Percentiles rank a stretch among this genome's conserved stretches.
Conservation (phyloP, 2,797 vertebrate species). For the Salmo trutta region DNA sequence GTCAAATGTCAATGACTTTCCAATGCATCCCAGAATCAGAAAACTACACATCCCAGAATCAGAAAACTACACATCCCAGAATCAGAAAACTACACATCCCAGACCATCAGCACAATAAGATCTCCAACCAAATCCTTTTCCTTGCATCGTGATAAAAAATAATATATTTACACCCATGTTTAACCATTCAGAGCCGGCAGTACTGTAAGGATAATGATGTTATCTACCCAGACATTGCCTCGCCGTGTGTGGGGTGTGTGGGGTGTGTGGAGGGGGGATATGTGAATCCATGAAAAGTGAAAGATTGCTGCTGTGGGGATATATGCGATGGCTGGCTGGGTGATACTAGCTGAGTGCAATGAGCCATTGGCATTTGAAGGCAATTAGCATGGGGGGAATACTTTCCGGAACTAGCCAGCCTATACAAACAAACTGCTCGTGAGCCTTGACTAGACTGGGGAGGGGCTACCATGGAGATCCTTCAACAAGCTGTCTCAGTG, state of each 20-base stretch:
- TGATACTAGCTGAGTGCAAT: neutral
- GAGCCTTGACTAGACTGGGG: constrained; percentile 72
- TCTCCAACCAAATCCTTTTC: no score
- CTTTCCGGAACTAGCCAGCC: constrained; percentile 74
- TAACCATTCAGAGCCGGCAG: no score
- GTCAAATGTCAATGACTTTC: no score
- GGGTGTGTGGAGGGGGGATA: neutral
- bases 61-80: neutral
- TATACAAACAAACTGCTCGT: constrained; percentile 70
- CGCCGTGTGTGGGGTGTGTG: no score
- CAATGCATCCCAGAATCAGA: neutral
- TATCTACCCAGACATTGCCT: neutral
- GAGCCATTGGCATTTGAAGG: constrained; percentile 66
- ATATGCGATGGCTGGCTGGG: neutral
- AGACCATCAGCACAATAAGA: no score
- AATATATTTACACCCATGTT: neutral
- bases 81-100: no score
- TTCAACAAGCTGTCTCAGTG: constrained; percentile 40
- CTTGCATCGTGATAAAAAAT: neutral
- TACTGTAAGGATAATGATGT: neutral
- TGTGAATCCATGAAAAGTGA: neutral
- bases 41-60: neutral
- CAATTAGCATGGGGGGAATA: constrained; percentile 76
- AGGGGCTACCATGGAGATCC: constrained; percentile 71
- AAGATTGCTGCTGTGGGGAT: neutral